Conservation (phyloP, 2,888 invertebrate species). For the Heliconius charithonia region DNA sequence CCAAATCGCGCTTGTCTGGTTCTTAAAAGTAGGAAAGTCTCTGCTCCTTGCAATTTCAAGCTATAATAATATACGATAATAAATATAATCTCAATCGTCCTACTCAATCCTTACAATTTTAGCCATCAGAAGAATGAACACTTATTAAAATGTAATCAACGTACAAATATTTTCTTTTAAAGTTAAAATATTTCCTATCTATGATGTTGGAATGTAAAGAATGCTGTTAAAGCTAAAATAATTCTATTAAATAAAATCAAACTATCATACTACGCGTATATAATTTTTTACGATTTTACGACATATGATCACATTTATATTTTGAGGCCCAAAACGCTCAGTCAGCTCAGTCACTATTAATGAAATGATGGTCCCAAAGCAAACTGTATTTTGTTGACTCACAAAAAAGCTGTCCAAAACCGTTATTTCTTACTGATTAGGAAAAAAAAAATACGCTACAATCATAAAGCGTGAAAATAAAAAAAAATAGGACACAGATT, state of each 20-base stretch:
- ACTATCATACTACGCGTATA: neutral
- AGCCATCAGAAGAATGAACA: constrained; percentile 57
- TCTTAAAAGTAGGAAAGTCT: neutral
- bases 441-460: neutral
- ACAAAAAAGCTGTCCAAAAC: neutral
- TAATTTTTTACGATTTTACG: neutral
- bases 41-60: constrained; percentile 4
- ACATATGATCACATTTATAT: neutral
- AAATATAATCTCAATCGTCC: constrained; percentile 13
- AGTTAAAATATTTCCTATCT: constrained; percentile 58
- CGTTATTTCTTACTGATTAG: neutral
- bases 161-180: constrained; percentile 57
- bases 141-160: constrained; percentile 61
- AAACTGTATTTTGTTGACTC: neutral
- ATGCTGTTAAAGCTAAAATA: neutral
- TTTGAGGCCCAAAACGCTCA: neutral
- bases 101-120: constrained; percentile 26
- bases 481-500: neutral
- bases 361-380: neutral
- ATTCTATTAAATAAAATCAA: constrained; percentile 2
- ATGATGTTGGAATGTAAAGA: constrained; percentile 57
- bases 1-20: too few relatives aligned
- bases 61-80: neutral
- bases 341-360: neutral
- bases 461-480: neutral